Base-by-base conservation (phyloP, 2,113 vertebrate species). In the Ailurus styani region DNA sequence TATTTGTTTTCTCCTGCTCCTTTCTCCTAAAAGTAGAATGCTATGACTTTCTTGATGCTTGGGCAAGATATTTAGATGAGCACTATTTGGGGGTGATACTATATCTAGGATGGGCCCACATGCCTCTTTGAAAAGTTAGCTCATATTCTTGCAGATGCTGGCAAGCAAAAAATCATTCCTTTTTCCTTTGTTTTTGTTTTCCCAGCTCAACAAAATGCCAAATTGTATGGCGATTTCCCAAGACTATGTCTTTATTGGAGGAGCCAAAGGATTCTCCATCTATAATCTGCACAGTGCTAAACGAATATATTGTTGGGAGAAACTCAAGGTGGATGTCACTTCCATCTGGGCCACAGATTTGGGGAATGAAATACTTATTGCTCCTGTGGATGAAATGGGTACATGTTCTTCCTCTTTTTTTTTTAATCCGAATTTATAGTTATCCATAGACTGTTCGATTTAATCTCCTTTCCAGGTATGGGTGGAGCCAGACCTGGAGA, bases 321-420 rank as follows among this genome's bases (percentile, higher is more conserved):
- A 98, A 93, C 95, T 97, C 55, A 98, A 90, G 17, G 85, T 97
- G 1, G 99, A 99, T 93, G 98, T 99, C 29, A 99, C 98, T 54
- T 98, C 97, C 91, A 93, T 99, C 97, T 98, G 62, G 25, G 98
- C 98, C 91, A 98, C 91, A 0, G 96, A 97, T 55, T n/a, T 99
- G 87, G 98, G 98, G 79, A 98, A 90, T 0, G 96, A 94, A 2
- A 42, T 87, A 54, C 90, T 99, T 52, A 96, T 99, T 7, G 97
- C 98, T 75, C 98, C 99, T 23, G 95, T 99, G 97, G 99, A 99
- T 99, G 99, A 99, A 90, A 99, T 99, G 98, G 99, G 99, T 99
- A 96, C 79, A 64, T 62, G 37, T 87, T 42, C 21, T 34, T 95
- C 8, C 20, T 54, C 23, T 83, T 86, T 37, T 64, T 79, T 60